phyloP scores from a whole-genome alignment of 2,888 invertebrate species.

The Plebejus melissa region DNA sequence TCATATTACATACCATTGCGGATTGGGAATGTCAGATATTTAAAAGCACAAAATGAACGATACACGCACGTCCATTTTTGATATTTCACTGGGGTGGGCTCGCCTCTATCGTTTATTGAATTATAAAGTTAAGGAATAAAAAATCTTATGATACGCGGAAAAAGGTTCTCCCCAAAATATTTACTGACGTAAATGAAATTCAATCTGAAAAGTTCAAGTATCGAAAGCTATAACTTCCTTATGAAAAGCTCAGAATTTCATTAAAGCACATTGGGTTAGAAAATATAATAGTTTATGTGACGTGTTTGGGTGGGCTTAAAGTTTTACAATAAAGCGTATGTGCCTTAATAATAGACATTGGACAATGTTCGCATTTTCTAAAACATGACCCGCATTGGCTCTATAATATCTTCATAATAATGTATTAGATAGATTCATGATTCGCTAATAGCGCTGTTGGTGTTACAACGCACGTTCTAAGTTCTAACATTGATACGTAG shows the following conservation, averaged over 20 bases:
- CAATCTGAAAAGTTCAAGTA: conserved; percentile 34
- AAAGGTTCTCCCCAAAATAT: conserved; percentile 17
- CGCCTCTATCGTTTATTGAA: conserved; percentile 36
- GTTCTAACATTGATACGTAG: conserved; percentile 32
- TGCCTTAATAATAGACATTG: not conserved
- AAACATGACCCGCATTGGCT: not conserved
- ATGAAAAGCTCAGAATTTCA: conserved; percentile 68
- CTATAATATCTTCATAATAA: not conserved
- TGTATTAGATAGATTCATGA: not conserved
- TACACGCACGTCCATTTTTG: conserved; percentile 45
- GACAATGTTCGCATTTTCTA: not conserved
- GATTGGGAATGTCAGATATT: conserved; percentile 64
- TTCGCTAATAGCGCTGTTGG: not conserved
- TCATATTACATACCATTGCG: conserved; percentile 63
- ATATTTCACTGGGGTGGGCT: conserved; percentile 50
- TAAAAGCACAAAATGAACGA: conserved; percentile 53
- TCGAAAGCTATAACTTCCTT: conserved; percentile 55
- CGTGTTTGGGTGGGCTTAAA: not conserved
- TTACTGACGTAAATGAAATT: conserved; percentile 11
- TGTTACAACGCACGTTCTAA: conserved; percentile 7
- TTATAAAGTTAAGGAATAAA: conserved; percentile 25
- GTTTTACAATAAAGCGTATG: not conserved
- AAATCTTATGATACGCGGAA: conserved; percentile 25
- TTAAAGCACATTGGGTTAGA: conserved; percentile 54
- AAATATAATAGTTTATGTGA: not conserved